phyloP scores from a whole-genome alignment of 2,113 vertebrate genomes.

The Brienomyrus brachyistius region DNA sequence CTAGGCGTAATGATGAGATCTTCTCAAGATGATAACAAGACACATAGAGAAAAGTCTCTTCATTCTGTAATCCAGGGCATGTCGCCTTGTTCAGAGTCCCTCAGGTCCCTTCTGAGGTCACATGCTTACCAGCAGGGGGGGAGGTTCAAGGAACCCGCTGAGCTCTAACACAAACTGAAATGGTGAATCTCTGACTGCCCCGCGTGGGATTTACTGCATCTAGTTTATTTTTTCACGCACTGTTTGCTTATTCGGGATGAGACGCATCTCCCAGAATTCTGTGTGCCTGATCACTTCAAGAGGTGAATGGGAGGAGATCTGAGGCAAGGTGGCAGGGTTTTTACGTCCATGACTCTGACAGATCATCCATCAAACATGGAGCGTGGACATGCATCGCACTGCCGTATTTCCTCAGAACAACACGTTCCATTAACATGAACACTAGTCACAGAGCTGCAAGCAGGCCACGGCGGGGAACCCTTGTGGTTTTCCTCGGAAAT shows the following conservation, averaged over 20 bases:
- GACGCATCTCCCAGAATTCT: background rate
- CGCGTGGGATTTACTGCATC: background rate
- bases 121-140: background rate
- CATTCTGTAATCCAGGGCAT: background rate
- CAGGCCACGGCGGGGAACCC: background rate
- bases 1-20: background rate
- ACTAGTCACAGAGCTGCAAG: background rate
- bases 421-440: background rate
- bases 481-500: background rate
- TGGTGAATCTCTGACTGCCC: background rate
- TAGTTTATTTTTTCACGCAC: background rate
- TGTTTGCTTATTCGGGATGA: background rate
- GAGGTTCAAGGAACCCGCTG: background rate
- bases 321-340: background rate
- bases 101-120: background rate
- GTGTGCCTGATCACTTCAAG: background rate
- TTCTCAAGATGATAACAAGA: background rate
- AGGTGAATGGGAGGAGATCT: background rate
- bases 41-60: background rate
- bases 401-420: background rate
- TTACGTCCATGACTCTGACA: constrained; percentile 9
- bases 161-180: background rate
- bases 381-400: background rate
- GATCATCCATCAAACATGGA: constrained; percentile 13
- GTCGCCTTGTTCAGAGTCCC: background rate